Conservation (phyloP, 2,113 vertebrate species). For the Tragulus kanchil region DNA sequence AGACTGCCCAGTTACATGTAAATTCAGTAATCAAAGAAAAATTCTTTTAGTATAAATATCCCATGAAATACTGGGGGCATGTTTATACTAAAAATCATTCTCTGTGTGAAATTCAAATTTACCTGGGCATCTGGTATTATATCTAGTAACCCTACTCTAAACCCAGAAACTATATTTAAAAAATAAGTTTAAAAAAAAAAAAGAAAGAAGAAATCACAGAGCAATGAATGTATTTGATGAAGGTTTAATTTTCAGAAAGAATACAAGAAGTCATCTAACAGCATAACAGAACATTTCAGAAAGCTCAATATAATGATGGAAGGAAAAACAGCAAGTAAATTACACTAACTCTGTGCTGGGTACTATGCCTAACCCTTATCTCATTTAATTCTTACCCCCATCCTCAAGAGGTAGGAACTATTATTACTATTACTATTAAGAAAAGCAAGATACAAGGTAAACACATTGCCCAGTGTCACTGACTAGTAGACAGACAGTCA, state of each 20-base stretch:
- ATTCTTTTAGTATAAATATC: neutral
- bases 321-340: conserved; percentile 9
- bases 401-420: neutral
- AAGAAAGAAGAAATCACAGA: neutral
- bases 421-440: neutral
- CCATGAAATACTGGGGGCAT: neutral
- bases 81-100: neutral
- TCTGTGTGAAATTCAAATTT: conserved; percentile 61
- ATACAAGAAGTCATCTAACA: neutral
- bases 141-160: neutral
- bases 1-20: neutral
- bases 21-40: conserved; percentile 17
- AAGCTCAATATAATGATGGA: neutral
- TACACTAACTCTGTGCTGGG: neutral
- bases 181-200: neutral
- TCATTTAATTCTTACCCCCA: conserved; percentile 32
- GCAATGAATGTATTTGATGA: conserved; percentile 6
- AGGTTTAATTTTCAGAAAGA: conserved; percentile 44
- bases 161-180: neutral
- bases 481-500: neutral
- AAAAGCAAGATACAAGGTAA: conserved; percentile 47
- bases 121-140: conserved; percentile 7
- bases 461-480: neutral
- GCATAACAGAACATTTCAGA: neutral
- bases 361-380: conserved; percentile 7